These are phyloP conservation scores for Oreochromis mossambicus DNA, from an alignment of 2,797 vertebrate species.

Conservation along the genomic window DNA sequence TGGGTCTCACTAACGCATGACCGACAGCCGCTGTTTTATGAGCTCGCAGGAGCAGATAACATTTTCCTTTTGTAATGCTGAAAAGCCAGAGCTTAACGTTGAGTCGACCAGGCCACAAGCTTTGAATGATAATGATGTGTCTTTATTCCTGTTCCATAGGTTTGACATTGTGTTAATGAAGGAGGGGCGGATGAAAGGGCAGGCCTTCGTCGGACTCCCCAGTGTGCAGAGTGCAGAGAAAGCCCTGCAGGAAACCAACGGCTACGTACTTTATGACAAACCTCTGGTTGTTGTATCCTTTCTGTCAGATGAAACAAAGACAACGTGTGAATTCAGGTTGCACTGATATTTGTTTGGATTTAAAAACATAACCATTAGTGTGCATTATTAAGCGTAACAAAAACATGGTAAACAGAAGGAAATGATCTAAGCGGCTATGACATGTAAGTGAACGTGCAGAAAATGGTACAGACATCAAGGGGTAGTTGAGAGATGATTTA, in stretches of 20 bases:
- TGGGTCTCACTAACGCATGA: not conserved
- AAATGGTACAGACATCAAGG: not conserved
- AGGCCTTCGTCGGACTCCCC: constrained; percentile 96
- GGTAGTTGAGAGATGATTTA: not conserved
- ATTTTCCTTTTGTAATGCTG: not conserved
- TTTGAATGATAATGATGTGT: constrained; percentile 21
- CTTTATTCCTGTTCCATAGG: constrained; percentile 69
- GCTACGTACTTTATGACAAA: constrained; percentile 90
- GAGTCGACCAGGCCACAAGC: not conserved
- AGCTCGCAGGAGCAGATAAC: not conserved
- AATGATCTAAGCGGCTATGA: not conserved
- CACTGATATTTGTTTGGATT: not conserved
- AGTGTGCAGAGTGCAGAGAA: constrained; percentile 89
- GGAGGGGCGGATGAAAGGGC: constrained; percentile 98
- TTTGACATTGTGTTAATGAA: constrained; percentile 98
- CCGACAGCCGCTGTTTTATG: not conserved
- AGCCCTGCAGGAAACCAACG: constrained; percentile 92
- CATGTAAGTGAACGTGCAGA: not conserved
- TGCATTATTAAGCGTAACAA: not conserved
- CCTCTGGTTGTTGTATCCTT: constrained; percentile 98
- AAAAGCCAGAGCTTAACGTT: not conserved
- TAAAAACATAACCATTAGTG: not conserved
- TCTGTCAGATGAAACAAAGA: not conserved
- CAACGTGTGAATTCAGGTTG: not conserved
- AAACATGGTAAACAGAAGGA: not conserved